phyloP scores from a whole-genome alignment of 2,888 invertebrate genomes.

The Drosophila anomelani region DNA sequence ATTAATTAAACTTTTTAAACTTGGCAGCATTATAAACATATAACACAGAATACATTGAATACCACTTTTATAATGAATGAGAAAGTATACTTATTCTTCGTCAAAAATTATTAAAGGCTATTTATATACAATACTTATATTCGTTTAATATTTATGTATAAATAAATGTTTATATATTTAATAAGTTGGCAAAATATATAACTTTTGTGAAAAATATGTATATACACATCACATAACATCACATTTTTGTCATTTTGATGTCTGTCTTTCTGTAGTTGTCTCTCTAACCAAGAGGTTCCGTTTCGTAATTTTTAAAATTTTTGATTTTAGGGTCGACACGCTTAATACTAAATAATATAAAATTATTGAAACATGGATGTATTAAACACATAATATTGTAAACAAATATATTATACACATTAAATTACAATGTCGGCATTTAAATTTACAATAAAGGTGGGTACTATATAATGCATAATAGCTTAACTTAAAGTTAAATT shows the following conservation, averaged over 20 bases:
- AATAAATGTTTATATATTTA: constrained; percentile 26
- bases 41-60: background rate
- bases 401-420: too few species aligned
- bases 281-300: constrained; percentile 57
- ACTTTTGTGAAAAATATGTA: constrained; percentile 42
- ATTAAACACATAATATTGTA: too few species aligned
- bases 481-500: too few species aligned
- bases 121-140: constrained; percentile 5
- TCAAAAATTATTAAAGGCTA: constrained; percentile 11
- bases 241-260: constrained; percentile 35
- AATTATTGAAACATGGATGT: too few species aligned
- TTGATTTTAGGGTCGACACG: too few species aligned
- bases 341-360: too few species aligned
- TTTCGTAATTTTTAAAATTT: constrained; percentile 8
- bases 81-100: constrained; percentile 11
- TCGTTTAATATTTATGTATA: constrained; percentile 8
- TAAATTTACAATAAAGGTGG: constrained; percentile 25
- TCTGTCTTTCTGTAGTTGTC: constrained; percentile 63
- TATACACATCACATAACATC: background rate
- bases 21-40: background rate
- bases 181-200: constrained; percentile 25
- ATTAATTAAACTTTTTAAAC: background rate
- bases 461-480: background rate
- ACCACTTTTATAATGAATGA: background rate
- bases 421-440: constrained; percentile 12